Evolutionary conservation across 2,113 vertebrate species (phyloP), one percentile per base, ranked within the genome.

Genomic region (Prochilodus magdalenae): DNA sequence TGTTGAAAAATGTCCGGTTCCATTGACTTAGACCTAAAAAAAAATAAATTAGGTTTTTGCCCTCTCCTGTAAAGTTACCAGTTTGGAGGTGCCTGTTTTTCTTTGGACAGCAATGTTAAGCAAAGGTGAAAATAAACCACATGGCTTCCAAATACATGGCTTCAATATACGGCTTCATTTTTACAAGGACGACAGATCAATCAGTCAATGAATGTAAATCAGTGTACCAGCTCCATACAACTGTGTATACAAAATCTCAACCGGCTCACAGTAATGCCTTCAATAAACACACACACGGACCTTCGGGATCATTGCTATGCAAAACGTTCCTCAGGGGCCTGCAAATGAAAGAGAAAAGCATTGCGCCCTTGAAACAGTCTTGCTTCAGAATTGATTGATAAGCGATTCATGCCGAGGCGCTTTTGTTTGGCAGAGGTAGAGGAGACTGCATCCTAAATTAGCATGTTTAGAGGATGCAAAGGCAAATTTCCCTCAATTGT

Each of bases 291-390:
- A 16, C 24, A 3, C 36, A 44, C 70, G 33, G 29, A 80, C 66
- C 49, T 82, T 60, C 62, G 71, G 47, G 66, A 82, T 40, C 70
- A 80, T 87, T 81, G 65, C 71, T 74, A 85, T 87, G 77, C 77
- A 83, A 26, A 83, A 80, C 24, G 73, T 76, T 69, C 66, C 72
- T 67, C 59, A 69, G 66, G 74, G 51, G 75, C 77, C 60, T 29
- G 67, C 74, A 53, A 67, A 83, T 71, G 53, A 83, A 83, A 77
- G 13, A 12, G 55, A 81, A 77, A 75, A 70, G 65, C 66, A 77
- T 55, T 72, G 49, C 57, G 77, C 80, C 80, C 76, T 83, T 87
- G 77, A 83, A 83, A 81, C 70, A 47, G 53, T 20, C 63, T 73
- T 20, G 55, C 62, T 55, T 77, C 26, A 24, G 29, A 76, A 66